These are phyloP conservation scores for Cuculus canorus DNA, from an alignment of 2,797 vertebrate species.

Conservation along the genomic window DNA sequence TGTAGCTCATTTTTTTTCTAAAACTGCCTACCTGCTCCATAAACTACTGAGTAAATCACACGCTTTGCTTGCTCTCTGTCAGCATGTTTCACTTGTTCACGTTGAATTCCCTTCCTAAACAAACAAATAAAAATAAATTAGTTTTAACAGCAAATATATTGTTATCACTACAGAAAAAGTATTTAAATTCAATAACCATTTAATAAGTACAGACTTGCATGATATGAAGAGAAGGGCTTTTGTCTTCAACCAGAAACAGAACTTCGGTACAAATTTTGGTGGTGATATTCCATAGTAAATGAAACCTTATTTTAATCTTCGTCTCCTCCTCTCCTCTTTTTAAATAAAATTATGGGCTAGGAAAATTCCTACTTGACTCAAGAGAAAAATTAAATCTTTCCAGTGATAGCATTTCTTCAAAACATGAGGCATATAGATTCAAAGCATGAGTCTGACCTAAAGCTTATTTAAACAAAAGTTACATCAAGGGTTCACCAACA, in stretches of 20 bases:
- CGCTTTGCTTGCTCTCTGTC: constrained; percentile 91
- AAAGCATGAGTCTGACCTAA: background rate
- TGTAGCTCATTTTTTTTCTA: background rate
- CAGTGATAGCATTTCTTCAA: background rate
- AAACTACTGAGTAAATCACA: constrained; percentile 88
- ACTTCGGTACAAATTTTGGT: background rate
- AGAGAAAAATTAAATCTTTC: background rate
- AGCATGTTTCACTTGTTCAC: constrained; percentile 75
- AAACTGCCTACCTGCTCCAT: constrained; percentile 86
- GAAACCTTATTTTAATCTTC: background rate
- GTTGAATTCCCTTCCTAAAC: constrained; percentile 83
- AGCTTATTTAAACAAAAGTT: background rate
- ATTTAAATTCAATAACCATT: background rate
- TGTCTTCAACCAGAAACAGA: background rate
- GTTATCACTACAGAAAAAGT: background rate
- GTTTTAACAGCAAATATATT: background rate
- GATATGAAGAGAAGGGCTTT: background rate
- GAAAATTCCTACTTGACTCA: background rate
- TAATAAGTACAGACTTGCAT: background rate
- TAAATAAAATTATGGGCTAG: background rate
- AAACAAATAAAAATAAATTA: background rate
- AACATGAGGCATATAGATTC: rapidly evolving
- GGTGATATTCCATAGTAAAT: background rate
- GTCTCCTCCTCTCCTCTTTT: background rate
- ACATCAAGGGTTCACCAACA: background rate